These are phyloP conservation scores for Apteryx mantelli DNA, from an alignment of 2,113 vertebrate genomes.

Conservation along the genomic window DNA sequence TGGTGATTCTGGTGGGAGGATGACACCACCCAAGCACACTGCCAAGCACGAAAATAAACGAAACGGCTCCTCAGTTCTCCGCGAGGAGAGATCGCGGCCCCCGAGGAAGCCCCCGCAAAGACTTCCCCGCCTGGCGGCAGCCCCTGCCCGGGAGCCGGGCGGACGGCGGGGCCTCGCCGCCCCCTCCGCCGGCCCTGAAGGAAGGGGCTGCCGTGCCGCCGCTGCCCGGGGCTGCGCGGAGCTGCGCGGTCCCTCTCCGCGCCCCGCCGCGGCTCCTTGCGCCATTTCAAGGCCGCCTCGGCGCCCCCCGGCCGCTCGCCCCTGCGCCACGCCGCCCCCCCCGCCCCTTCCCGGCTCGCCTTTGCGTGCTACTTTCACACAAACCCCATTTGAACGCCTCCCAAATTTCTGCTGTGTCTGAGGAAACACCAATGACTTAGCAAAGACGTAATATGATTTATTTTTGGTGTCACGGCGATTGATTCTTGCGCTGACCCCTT, in stretches of 20 bases:
- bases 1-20: not conserved
- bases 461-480: constrained; percentile 50
- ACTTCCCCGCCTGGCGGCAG: not conserved
- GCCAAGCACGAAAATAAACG: not conserved
- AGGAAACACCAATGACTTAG: constrained; percentile 50
- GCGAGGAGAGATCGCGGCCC: no score
- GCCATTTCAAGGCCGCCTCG: constrained; percentile 84
- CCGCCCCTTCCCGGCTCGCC: not conserved
- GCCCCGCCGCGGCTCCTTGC: constrained; percentile 65
- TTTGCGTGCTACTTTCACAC: not conserved
- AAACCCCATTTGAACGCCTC: not conserved
- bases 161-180: not conserved
- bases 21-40: not conserved
- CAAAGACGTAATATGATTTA: constrained; percentile 64
- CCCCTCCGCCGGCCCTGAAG: not conserved
- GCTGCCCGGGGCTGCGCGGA: constrained; percentile 34
- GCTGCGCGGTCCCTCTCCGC: not conserved
- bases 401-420: constrained; percentile 29
- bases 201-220: not conserved
- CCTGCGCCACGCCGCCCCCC: not conserved
- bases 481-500: constrained; percentile 51
- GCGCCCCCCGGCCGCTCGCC: not conserved
- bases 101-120: no score
- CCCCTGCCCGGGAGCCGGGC: accelerated
- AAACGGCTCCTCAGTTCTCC: not conserved